These are phyloP conservation scores for Eudorcas thomsonii DNA, from an alignment of 2,113 vertebrate species.

Conservation along the genomic window DNA sequence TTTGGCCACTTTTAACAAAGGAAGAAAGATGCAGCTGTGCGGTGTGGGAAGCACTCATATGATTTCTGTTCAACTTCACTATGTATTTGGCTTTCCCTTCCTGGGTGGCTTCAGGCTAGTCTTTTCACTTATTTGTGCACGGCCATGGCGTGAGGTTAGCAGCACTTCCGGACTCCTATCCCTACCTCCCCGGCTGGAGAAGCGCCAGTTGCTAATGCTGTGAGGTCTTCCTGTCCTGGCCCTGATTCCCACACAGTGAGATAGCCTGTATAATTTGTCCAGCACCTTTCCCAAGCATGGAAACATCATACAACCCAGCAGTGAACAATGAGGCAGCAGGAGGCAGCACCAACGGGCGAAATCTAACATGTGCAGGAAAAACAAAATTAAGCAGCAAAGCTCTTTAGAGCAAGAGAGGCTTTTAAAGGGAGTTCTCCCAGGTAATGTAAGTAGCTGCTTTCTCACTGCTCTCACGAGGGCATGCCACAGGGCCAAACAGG, in stretches of 20 bases:
- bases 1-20: neutral
- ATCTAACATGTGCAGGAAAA: constrained; percentile 1
- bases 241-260: neutral
- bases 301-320: neutral
- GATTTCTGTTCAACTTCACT: neutral
- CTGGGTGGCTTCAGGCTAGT: neutral
- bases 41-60: neutral
- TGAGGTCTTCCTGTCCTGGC: neutral
- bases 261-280: neutral
- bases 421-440: constrained; percentile 12
- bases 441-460: constrained; percentile 32
- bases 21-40: neutral
- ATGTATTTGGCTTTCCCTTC: neutral
- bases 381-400: constrained; percentile 46
- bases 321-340: constrained; percentile 23
- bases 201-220: neutral
- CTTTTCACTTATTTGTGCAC: neutral
- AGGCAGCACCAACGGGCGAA: neutral
- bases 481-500: neutral
- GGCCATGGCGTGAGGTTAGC: fast-evolving
- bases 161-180: neutral
- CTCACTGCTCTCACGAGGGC: neutral
- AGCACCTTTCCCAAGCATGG: neutral
- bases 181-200: neutral
- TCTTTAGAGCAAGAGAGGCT: constrained; percentile 14